phyloP scores from a whole-genome alignment of 2,113 vertebrate genomes.

The Callocephalon fimbriatum region DNA sequence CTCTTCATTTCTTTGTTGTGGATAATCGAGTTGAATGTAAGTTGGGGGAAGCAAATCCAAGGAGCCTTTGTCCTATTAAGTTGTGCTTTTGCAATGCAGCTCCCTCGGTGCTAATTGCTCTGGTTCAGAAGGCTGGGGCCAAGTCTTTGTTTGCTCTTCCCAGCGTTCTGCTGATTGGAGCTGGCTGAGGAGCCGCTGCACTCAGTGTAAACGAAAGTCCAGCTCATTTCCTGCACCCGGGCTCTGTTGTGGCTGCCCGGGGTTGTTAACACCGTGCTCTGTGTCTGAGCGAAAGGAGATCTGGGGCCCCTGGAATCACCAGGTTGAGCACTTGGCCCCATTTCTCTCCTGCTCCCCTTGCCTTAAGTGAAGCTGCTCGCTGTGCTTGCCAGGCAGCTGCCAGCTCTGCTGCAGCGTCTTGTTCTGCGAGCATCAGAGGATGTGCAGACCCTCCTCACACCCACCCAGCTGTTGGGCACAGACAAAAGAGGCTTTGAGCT shows the following conservation, averaged over 20 bases:
- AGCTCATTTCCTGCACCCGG: background rate
- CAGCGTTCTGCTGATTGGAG: background rate
- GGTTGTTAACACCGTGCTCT: background rate
- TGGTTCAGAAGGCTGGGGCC: background rate
- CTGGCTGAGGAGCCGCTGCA: background rate
- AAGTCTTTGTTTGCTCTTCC: constrained; percentile 56
- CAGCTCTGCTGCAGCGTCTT: background rate
- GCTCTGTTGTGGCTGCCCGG: background rate
- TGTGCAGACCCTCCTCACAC: background rate
- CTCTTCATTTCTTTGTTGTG: constrained; percentile 96
- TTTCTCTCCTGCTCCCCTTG: background rate
- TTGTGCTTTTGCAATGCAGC: background rate
- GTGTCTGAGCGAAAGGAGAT: background rate
- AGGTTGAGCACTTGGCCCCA: background rate
- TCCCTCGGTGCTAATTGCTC: background rate
- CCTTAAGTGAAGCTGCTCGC: background rate
- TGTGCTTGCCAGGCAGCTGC: background rate
- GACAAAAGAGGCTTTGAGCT: background rate
- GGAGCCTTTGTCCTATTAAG: background rate
- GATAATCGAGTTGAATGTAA: constrained; percentile 96
- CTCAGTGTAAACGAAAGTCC: background rate
- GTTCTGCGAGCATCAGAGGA: background rate
- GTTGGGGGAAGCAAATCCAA: background rate
- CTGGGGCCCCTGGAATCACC: background rate
- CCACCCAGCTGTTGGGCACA: background rate